Evolutionary conservation across 2,888 invertebrate species (phyloP).

Genomic region (Cybosia mesomella): DNA sequence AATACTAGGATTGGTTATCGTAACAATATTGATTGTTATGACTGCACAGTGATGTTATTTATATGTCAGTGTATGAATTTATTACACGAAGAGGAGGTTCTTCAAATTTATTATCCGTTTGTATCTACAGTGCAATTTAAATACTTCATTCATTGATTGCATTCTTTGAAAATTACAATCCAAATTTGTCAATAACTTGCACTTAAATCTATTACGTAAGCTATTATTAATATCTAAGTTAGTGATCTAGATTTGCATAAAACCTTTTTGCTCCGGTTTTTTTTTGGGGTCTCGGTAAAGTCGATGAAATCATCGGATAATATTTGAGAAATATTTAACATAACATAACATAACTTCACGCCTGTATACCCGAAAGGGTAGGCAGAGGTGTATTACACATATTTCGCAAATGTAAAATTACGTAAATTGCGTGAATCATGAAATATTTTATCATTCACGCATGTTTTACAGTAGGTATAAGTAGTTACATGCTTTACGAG

Average conservation of each 20-base stretch:
- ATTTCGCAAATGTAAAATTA: neutral
- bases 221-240: too few relatives aligned
- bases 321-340: too few relatives aligned
- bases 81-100: neutral
- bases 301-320: neutral
- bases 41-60: neutral
- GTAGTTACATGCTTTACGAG: conserved; percentile 34
- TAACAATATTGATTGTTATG: conserved; percentile 17
- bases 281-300: neutral
- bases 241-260: neutral
- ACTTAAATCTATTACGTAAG: neutral
- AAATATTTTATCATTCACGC: conserved; percentile 8
- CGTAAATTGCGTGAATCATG: neutral
- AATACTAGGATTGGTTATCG: conserved; percentile 5
- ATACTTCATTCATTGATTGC: neutral
- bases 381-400: too few relatives aligned
- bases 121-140: neutral
- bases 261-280: neutral
- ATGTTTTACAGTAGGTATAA: neutral
- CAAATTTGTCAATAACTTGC: neutral
- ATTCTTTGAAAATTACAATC: neutral
- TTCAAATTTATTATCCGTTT: neutral
- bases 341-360: too few relatives aligned
- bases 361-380: too few relatives aligned
- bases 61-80: neutral